A percentile compares a stretch with the other conserved stretches of the same genome.
phyloP scores from a whole-genome alignment of 1,140 invertebrate genomes.

The Micrasema longulum region DNA sequence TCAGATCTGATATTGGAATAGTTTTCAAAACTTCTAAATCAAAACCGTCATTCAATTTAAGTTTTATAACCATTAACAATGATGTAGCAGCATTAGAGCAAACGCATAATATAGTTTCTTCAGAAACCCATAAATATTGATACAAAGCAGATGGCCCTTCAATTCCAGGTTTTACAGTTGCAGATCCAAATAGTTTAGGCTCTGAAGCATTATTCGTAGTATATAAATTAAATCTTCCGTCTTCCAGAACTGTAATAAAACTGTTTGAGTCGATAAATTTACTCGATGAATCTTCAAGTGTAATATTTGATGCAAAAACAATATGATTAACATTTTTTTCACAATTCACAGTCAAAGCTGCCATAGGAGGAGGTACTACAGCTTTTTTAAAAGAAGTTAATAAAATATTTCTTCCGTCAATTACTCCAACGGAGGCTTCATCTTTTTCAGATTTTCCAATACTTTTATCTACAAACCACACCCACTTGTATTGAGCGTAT shows the following conservation, averaged over 20 bases:
- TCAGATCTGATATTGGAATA: constrained; percentile 55
- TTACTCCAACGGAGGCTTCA: constrained; percentile 77
- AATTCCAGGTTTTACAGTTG: constrained; percentile 2
- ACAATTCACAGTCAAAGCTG: constrained; percentile 71
- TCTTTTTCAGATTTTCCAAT: constrained; percentile 65
- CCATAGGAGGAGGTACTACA: constrained; percentile 88
- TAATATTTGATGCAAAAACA: constrained; percentile 67
- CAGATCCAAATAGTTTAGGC: constrained; percentile 13
- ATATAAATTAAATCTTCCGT: constrained; percentile 45
- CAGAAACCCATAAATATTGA: constrained; percentile 47
- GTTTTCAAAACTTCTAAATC: constrained; percentile 36
- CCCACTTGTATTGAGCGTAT: constrained; percentile 72
- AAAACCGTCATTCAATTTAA: constrained; percentile 29
- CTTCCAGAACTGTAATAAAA: constrained; percentile 59
- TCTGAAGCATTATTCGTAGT: background rate
- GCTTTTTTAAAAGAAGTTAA: constrained; percentile 80
- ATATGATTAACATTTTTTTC: constrained; percentile 71
- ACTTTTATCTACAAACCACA: constrained; percentile 72
- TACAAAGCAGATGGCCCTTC: constrained; percentile 14
- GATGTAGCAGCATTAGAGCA: constrained; percentile 10
- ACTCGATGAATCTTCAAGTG: constrained; percentile 38
- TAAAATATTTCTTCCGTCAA: constrained; percentile 81
- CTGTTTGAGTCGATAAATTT: constrained; percentile 61
- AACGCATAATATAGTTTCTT: constrained; percentile 33
- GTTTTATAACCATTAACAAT: constrained; percentile 22